A percentile compares a stretch with the other conserved stretches of the same genome.
Evolutionary conservation across 2,113 vertebrate genomes (phyloP).

Genomic region (Hymenochirus boettgeri): DNA sequence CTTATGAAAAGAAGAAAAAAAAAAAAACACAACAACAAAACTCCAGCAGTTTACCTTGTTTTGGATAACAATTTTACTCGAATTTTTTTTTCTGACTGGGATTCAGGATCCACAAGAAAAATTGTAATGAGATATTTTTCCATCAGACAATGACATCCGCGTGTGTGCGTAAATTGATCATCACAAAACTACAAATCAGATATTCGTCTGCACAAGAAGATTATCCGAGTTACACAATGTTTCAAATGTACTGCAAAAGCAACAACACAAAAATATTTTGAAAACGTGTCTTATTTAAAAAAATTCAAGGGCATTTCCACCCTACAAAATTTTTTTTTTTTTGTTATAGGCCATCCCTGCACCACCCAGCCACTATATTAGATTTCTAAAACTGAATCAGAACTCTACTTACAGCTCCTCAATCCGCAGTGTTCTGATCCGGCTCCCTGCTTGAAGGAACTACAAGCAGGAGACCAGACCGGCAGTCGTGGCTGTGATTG

Average conservation of each 20-base stretch:
- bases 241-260: slow-evolving; percentile 11
- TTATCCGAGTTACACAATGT: slow-evolving; percentile 4
- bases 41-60: slow-evolving; percentile 52
- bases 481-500: no score
- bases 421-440: no score
- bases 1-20: no score
- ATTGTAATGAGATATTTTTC: slow-evolving; percentile 64
- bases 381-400: no score
- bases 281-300: no score
- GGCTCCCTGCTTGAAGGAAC: no score
- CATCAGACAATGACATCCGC: slow-evolving; percentile 55
- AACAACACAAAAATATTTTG: not conserved
- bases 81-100: slow-evolving; percentile 54
- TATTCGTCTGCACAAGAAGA: slow-evolving; percentile 27
- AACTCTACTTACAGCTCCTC: no score
- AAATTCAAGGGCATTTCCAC: no score
- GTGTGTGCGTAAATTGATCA: slow-evolving; percentile 60
- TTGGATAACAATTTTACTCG: slow-evolving; percentile 55
- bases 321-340: no score
- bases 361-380: no score
- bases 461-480: no score
- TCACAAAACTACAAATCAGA: slow-evolving; percentile 58
- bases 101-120: slow-evolving; percentile 47
- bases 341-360: no score
- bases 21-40: not conserved